Percentiles rank a stretch among this genome's conserved stretches.
Conservation (phyloP, 2,888 invertebrate genomes). For the Escarpia spicata region DNA sequence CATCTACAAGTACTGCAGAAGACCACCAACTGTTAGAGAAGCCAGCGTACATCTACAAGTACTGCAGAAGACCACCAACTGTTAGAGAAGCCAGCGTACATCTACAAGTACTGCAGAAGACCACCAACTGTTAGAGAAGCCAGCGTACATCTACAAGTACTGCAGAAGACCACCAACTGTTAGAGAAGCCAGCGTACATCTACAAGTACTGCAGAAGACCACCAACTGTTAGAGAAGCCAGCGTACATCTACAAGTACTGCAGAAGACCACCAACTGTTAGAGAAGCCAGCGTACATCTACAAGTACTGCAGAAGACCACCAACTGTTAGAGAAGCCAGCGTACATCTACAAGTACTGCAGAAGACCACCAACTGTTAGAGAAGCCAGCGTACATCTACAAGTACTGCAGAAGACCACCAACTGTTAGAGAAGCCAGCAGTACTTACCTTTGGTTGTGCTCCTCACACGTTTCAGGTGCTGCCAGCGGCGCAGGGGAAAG, state of each 20-base stretch:
- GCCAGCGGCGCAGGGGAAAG: conserved; percentile 42
- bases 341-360: no score
- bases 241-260: no score
- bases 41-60: no score
- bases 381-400: neutral
- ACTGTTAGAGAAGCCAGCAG: neutral
- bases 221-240: neutral
- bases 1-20: no score
- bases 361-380: neutral
- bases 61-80: neutral
- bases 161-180: conserved; percentile 7
- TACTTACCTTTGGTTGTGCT: neutral
- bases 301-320: neutral
- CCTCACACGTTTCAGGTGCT: conserved; percentile 48
- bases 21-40: neutral
- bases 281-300: neutral
- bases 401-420: neutral
- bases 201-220: neutral
- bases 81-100: neutral
- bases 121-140: neutral
- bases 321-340: neutral
- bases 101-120: no score
- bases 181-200: neutral
- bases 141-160: no score
- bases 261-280: neutral